These are phyloP conservation scores for Drosophila insularis DNA, from an alignment of 1,140 invertebrate species.

Conservation along the genomic window DNA sequence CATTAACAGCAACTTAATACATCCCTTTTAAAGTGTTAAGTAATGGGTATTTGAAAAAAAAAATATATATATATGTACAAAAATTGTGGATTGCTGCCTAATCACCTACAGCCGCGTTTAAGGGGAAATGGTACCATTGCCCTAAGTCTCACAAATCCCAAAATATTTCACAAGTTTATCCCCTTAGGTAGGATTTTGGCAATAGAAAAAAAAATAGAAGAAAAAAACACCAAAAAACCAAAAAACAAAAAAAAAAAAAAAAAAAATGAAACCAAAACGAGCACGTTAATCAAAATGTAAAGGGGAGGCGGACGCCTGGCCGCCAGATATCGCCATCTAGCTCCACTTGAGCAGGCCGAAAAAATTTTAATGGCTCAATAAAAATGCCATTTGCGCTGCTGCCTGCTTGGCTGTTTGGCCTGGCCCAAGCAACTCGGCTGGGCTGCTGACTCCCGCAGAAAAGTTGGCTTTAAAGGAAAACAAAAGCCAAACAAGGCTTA, in stretches of 20 bases:
- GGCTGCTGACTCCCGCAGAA: slow-evolving; percentile 2
- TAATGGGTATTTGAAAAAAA: background rate
- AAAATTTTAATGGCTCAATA: slow-evolving; percentile 81
- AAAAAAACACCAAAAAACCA: slow-evolving; percentile 29
- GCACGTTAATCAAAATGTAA: slow-evolving; percentile 79
- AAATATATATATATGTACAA: background rate
- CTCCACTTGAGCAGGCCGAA: slow-evolving; percentile 49
- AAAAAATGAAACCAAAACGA: slow-evolving; percentile 37
- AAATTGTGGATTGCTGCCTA: slow-evolving; percentile 71
- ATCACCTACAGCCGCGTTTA: slow-evolving; percentile 57
- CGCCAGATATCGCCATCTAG: slow-evolving; percentile 56
- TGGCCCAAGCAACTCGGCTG: background rate
- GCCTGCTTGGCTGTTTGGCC: slow-evolving; percentile 9
- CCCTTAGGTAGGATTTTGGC: slow-evolving; percentile 76
- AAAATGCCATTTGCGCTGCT: slow-evolving; percentile 75
- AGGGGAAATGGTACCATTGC: slow-evolving; percentile 3
- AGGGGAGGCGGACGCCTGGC: slow-evolving; percentile 33
- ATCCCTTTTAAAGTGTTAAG: background rate
- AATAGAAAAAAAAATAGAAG: slow-evolving; percentile 40
- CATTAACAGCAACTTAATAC: slow-evolving; percentile 1
- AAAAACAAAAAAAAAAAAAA: slow-evolving; percentile 55
- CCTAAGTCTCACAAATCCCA: slow-evolving; percentile 77
- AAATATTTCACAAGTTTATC: slow-evolving; percentile 81
- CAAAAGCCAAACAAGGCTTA: slow-evolving; percentile 80
- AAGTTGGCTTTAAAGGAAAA: slow-evolving; percentile 42